These are phyloP conservation scores for Lycia hirtaria DNA, from an alignment of 2,888 invertebrate species.

Conservation along the genomic window DNA sequence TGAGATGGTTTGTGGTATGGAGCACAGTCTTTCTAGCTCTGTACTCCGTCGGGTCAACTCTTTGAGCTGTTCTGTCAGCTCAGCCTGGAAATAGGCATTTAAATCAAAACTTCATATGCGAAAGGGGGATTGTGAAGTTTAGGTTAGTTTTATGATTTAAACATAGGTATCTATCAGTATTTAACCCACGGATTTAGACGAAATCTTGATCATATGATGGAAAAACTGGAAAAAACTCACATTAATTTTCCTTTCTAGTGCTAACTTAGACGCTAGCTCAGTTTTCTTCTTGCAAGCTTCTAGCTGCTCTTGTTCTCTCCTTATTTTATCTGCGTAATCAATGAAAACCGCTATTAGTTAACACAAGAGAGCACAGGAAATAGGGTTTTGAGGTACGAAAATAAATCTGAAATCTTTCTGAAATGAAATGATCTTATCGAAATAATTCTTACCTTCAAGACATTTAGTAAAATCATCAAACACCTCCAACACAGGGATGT, in stretches of 20 bases:
- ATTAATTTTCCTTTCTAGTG: slow-evolving; percentile 64
- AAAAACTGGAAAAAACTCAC: slow-evolving; percentile 52
- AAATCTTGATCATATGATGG: too few relatives aligned
- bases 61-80: slow-evolving; percentile 56
- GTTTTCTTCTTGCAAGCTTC: slow-evolving; percentile 66
- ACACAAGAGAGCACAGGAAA: not conserved
- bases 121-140: too few relatives aligned
- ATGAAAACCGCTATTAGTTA: not conserved
- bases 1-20: slow-evolving; percentile 59
- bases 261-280: slow-evolving; percentile 64
- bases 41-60: slow-evolving; percentile 52
- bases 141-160: too few relatives aligned
- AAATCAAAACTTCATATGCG: too few relatives aligned
- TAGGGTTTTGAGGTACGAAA: not conserved
- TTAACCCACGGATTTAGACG: too few relatives aligned
- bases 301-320: slow-evolving; percentile 61
- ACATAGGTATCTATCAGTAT: too few relatives aligned
- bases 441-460: slow-evolving; percentile 55
- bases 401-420: not conserved
- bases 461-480: slow-evolving; percentile 57
- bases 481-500: slow-evolving; percentile 47
- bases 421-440: not conserved
- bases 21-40: slow-evolving; percentile 65
- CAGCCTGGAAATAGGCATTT: slow-evolving; percentile 58
- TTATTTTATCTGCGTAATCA: slow-evolving; percentile 62